A percentile compares a stretch with the other conserved stretches of the same genome.
These are phyloP conservation scores for Hormaphis cornu DNA, from an alignment of 1,140 invertebrate genomes.

Conservation along the genomic window DNA sequence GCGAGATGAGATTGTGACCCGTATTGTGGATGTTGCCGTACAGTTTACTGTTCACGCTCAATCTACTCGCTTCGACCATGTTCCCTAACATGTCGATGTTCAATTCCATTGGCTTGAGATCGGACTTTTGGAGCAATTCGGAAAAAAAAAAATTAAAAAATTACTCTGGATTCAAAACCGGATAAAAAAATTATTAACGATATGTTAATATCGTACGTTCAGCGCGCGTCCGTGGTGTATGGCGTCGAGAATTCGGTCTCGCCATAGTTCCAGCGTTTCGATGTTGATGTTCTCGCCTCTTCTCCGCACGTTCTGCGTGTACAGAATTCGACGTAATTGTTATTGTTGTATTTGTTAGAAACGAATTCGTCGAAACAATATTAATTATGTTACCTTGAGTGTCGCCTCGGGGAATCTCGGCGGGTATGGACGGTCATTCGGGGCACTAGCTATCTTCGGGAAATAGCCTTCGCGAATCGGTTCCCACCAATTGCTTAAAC, in stretches of 20 bases:
- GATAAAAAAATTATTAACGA: too few species aligned
- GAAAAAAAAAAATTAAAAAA: too few species aligned
- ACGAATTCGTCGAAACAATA: neutral
- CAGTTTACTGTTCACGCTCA: constrained; percentile 56
- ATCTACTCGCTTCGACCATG: constrained; percentile 61
- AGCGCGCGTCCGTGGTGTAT: constrained; percentile 50
- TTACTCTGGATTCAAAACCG: too few species aligned
- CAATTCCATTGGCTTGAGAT: constrained; percentile 55
- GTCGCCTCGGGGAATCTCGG: constrained; percentile 49
- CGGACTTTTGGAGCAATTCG: neutral
- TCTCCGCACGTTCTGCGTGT: constrained; percentile 50
- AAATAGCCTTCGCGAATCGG: constrained; percentile 59
- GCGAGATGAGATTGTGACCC: constrained; percentile 56
- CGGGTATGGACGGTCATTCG: constrained; percentile 53
- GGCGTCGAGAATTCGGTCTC: constrained; percentile 62
- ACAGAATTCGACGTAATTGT: neutral
- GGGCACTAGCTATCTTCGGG: constrained; percentile 56
- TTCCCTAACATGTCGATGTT: constrained; percentile 73
- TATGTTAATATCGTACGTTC: too few species aligned
- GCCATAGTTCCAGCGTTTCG: constrained; percentile 64
- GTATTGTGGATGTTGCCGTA: constrained; percentile 68
- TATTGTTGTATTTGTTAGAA: neutral
- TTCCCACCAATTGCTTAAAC: constrained; percentile 52
- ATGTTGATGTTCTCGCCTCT: constrained; percentile 53
- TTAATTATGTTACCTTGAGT: constrained; percentile 42